Percentiles rank a stretch among this genome's conserved stretches.
Conservation (phyloP, 1,140 invertebrate genomes). For the Macrosteles quadrilineatus region DNA sequence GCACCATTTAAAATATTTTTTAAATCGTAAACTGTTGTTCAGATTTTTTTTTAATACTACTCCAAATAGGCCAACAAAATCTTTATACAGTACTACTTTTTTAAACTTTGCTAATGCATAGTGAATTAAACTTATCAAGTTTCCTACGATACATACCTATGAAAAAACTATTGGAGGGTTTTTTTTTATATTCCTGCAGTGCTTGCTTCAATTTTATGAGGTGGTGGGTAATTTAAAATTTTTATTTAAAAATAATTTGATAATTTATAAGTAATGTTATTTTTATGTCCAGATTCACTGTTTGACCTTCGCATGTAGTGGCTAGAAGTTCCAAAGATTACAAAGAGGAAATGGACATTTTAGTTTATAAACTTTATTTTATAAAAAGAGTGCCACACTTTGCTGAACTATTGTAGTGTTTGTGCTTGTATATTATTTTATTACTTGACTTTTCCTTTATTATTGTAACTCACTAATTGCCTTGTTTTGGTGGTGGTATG, state of each 20-base stretch:
- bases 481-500: conserved; percentile 25
- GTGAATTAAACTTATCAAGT: too few species aligned
- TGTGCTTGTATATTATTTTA: conserved; percentile 12
- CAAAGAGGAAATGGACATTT: background rate
- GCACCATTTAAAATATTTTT: too few species aligned
- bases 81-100: too few species aligned
- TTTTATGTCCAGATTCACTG: conserved; percentile 9
- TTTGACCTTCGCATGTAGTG: conserved; percentile 12
- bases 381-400: background rate
- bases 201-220: background rate
- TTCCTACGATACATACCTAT: too few species aligned
- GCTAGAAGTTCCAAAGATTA: background rate
- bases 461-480: conserved; percentile 11
- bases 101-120: too few species aligned
- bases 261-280: background rate
- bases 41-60: too few species aligned
- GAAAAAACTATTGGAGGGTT: too few species aligned
- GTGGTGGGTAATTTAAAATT: background rate
- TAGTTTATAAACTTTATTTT: conserved; percentile 5
- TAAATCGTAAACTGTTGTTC: too few species aligned
- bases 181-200: background rate
- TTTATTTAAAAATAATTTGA: too few species aligned
- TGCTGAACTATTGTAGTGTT: conserved; percentile 11
- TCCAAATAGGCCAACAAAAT: too few species aligned
- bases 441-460: conserved; percentile 4